phyloP scores from a whole-genome alignment of 2,113 vertebrate genomes.

The Lepisosteus osseus region DNA sequence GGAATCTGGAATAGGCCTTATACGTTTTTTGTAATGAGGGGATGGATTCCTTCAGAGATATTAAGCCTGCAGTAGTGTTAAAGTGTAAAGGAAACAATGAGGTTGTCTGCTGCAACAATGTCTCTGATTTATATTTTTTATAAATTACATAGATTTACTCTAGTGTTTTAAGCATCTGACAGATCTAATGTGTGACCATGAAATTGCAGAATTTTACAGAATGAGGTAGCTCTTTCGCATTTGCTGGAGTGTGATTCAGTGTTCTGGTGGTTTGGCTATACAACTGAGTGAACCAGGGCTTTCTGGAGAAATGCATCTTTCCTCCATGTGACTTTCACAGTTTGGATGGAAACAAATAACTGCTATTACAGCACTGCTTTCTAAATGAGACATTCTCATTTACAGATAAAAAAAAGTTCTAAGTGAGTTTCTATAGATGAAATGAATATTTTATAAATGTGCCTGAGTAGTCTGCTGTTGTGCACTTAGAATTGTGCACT shows the following conservation, averaged over 20 bases:
- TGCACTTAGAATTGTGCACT: no score
- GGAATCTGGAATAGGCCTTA: no score
- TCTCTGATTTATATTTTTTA: constrained; percentile 3
- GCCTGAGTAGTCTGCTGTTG: no score
- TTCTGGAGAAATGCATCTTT: background rate
- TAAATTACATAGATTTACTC: constrained; percentile 29
- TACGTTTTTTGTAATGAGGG: background rate
- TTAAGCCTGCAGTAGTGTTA: background rate
- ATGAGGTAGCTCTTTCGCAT: background rate
- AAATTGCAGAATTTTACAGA: background rate
- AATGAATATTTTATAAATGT: no score
- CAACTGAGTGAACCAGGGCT: background rate
- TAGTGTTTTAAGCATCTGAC: constrained; percentile 25
- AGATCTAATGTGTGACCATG: constrained; percentile 26
- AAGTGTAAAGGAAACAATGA: background rate
- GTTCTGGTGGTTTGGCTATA: background rate
- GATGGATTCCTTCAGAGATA: background rate
- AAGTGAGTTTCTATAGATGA: no score
- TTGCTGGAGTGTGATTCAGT: background rate
- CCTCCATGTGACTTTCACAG: background rate
- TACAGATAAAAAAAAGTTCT: no score
- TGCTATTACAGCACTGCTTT: background rate
- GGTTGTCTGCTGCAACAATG: background rate
- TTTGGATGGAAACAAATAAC: background rate
- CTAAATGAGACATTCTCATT: background rate